A percentile compares a stretch with the other conserved stretches of the same genome.
Conservation (phyloP, 1,140 invertebrate species). For the Teleopsis dalmanni region DNA sequence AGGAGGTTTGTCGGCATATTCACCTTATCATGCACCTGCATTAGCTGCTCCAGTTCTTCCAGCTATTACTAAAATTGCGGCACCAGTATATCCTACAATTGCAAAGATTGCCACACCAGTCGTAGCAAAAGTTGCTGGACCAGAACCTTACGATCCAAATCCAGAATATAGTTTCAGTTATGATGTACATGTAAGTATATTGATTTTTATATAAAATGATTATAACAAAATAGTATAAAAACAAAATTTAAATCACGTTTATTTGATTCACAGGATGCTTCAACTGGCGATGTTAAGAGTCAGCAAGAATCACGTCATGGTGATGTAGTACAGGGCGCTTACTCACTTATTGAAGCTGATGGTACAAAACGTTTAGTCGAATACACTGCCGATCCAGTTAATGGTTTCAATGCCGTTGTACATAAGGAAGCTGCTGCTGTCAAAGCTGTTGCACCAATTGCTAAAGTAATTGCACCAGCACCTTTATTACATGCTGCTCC, state of each 20-base stretch:
- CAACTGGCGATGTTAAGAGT: constrained; percentile 53
- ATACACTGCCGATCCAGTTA: constrained; percentile 49
- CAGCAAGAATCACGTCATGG: constrained; percentile 53
- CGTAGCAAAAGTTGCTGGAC: constrained; percentile 45
- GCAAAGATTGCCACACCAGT: constrained; percentile 41
- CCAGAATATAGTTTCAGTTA: constrained; percentile 53
- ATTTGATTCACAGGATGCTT: constrained; percentile 42
- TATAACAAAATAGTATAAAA: not conserved
- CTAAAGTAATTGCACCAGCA: constrained; percentile 36
- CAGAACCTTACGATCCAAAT: constrained; percentile 50
- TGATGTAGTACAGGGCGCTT: constrained; percentile 52
- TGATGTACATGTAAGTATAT: constrained; percentile 47
- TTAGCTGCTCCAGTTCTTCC: not conserved
- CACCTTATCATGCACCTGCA: constrained; percentile 4
- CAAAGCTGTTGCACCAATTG: constrained; percentile 38
- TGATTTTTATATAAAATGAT: no score
- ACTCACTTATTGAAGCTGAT: constrained; percentile 53
- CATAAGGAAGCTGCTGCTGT: constrained; percentile 45
- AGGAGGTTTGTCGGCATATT: constrained; percentile 9
- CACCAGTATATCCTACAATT: constrained; percentile 15
- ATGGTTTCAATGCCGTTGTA: constrained; percentile 50
- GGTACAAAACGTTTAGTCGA: constrained; percentile 50
- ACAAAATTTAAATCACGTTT: not conserved
- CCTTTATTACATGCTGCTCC: constrained; percentile 29
- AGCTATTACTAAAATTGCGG: not conserved